Evolutionary conservation across 2,888 invertebrate genomes (phyloP).

Genomic region (Adela reaumurella): DNA sequence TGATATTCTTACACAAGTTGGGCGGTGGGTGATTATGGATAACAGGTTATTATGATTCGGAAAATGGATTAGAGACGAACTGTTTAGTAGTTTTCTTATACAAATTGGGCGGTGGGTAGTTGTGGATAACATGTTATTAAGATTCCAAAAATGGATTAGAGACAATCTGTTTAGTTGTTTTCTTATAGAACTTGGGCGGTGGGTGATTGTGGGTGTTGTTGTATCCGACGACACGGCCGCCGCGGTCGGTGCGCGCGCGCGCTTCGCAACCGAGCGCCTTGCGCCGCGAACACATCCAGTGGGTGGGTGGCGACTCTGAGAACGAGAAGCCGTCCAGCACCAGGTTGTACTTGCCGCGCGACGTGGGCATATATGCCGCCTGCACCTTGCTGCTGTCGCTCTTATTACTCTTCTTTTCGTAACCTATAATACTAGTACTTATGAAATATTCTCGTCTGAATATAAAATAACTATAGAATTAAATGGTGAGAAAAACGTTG

Average conservation of each 20-base stretch:
- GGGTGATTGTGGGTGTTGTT: too few relatives aligned
- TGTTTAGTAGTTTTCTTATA: conserved; percentile 28
- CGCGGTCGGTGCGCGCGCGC: conserved; percentile 30
- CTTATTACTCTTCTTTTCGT: neutral
- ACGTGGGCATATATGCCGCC: conserved; percentile 35
- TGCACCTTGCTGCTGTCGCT: neutral
- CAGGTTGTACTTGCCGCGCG: conserved; percentile 26
- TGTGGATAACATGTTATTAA: too few relatives aligned
- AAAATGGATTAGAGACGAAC: conserved; percentile 18
- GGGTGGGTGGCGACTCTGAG: conserved; percentile 18
- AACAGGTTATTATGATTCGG: too few relatives aligned
- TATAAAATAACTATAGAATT: too few relatives aligned
- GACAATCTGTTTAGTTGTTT: too few relatives aligned
- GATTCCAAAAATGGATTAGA: too few relatives aligned
- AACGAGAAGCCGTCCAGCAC: conserved; percentile 34
- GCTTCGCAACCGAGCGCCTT: conserved; percentile 23
- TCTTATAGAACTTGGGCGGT: too few relatives aligned
- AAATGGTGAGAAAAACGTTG: too few relatives aligned
- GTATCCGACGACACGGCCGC: conserved; percentile 24
- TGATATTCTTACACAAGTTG: too few relatives aligned
- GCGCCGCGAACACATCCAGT: conserved; percentile 28
- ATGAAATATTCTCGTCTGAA: too few relatives aligned
- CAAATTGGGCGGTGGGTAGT: conserved; percentile 31
- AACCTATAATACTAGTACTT: too few relatives aligned
- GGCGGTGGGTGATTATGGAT: too few relatives aligned